These are phyloP conservation scores for Bugula neritina DNA, from an alignment of 2,888 invertebrate species.

Conservation along the genomic window DNA sequence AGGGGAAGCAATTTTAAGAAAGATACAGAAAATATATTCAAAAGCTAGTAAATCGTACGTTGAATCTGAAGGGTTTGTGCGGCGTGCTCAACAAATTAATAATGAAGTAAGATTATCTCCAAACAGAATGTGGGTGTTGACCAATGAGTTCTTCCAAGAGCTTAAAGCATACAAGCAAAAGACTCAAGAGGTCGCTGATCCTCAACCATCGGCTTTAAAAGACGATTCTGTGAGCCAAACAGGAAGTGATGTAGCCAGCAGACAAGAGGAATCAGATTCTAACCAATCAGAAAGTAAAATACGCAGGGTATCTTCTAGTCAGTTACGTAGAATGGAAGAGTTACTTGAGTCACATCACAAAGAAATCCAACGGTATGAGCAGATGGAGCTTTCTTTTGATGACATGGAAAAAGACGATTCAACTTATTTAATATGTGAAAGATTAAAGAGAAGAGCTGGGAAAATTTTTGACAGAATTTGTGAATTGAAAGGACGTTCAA, in stretches of 20 bases:
- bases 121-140: not conserved
- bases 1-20: not conserved
- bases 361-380: not conserved
- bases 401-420: conserved; percentile 5
- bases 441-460: not conserved
- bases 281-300: not conserved
- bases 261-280: not conserved
- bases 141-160: not conserved
- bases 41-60: conserved; percentile 6
- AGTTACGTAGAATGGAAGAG: not conserved
- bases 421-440: not conserved
- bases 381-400: not conserved
- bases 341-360: conserved; percentile 10
- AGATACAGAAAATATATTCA: not conserved
- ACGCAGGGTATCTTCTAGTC: not conserved
- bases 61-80: not conserved
- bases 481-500: not conserved
- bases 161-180: not conserved
- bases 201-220: not conserved
- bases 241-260: not conserved
- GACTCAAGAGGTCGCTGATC: not conserved
- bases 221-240: not conserved
- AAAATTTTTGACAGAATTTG: not conserved
- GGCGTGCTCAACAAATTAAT: not conserved
- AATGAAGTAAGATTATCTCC: not conserved